A percentile compares a stretch with the other conserved stretches of the same genome.
phyloP scores from a whole-genome alignment of 2,888 invertebrate species.

The Ophion obscuratus region DNA sequence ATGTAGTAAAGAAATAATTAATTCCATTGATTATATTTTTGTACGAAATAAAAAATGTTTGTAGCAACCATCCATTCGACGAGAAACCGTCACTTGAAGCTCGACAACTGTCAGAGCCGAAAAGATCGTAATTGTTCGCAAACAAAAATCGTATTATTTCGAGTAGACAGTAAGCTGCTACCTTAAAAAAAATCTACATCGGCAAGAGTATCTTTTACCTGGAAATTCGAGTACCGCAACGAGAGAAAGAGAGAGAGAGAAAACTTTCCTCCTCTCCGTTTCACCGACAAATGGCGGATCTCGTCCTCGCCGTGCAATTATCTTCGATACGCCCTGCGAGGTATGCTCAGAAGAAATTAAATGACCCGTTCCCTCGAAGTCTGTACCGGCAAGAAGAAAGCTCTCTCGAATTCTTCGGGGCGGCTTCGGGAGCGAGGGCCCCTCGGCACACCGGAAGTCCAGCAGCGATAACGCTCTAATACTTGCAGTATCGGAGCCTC shows the following conservation, averaged over 20 bases:
- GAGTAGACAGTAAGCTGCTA: not conserved
- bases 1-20: no score
- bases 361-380: conserved; percentile 54
- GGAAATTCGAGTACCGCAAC: conserved; percentile 37
- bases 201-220: not conserved
- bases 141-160: not conserved
- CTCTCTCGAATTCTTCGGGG: conserved; percentile 57
- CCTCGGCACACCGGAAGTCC: conserved; percentile 54
- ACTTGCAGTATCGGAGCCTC: conserved; percentile 45
- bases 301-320: conserved; percentile 62
- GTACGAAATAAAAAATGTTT: no score
- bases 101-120: no score
- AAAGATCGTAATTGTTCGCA: no score
- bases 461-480: conserved; percentile 55
- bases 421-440: conserved; percentile 38
- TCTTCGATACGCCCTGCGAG: conserved; percentile 38
- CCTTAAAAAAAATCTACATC: not conserved
- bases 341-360: conserved; percentile 44
- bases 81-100: no score
- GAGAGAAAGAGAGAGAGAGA: conserved; percentile 1
- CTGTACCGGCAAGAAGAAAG: conserved; percentile 66
- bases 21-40: no score
- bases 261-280: conserved; percentile 39
- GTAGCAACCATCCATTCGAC: no score
- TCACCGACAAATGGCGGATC: conserved; percentile 21